Conservation (phyloP, 92 coral and sea anemone species). For the Epizoanthus stellaris region DNA sequence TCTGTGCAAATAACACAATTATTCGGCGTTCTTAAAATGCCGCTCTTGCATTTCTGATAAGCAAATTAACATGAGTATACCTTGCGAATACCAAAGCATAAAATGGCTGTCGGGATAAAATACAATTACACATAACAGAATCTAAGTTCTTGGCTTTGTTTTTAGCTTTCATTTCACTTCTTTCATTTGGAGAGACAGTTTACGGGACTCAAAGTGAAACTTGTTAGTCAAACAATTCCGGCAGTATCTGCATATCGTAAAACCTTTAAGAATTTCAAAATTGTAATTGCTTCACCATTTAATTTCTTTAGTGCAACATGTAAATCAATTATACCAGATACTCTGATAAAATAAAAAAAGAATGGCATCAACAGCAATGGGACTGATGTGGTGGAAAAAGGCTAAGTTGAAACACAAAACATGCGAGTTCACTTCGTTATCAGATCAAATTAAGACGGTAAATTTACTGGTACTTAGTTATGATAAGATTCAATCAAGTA, state of each 20-base stretch:
- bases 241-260: slow-evolving; percentile 33
- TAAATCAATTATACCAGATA: background rate
- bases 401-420: background rate
- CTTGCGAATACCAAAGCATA: background rate
- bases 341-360: background rate
- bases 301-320: slow-evolving; percentile 12
- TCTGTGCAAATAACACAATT: too few relatives aligned
- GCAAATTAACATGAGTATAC: too few relatives aligned
- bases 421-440: background rate
- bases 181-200: background rate
- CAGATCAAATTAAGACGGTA: background rate
- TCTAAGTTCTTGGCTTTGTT: background rate
- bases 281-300: slow-evolving; percentile 11
- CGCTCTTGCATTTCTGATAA: too few relatives aligned
- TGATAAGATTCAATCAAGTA: background rate
- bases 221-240: slow-evolving; percentile 2
- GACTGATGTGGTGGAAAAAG: background rate
- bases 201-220: background rate
- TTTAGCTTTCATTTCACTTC: too few relatives aligned
- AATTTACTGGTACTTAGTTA: slow-evolving; percentile 14
- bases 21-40: too few relatives aligned
- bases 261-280: slow-evolving; percentile 8
- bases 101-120: background rate
- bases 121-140: background rate
- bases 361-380: background rate